Base-by-base conservation (phyloP, 2,797 vertebrate species). In the Protonibea diacanthus region DNA sequence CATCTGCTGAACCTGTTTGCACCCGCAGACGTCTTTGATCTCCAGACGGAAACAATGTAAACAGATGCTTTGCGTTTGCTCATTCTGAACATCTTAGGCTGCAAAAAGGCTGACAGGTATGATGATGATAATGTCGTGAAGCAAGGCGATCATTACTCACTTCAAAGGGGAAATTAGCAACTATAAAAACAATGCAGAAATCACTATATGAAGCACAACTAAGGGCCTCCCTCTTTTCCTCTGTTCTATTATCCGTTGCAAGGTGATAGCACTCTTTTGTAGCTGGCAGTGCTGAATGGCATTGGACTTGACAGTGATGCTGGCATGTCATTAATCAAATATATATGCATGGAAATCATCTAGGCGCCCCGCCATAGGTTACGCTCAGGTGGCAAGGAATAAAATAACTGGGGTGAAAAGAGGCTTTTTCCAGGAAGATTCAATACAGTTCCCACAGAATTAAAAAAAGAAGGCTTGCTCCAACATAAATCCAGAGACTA, bases 291-390 rank as follows among this genome's bases (percentile, higher is more conserved):
- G 83, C 88, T 91, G 90, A 92, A 91, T 92, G 91, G 91, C 91
- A 91, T 91, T 94, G 89, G 88, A 87, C 86, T 91, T 92, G 88
- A 92, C 90, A 91, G 92, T 88, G 83, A 88, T 83, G 88, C 88
- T 84, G 89, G 86, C 92, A 86, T 71, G 86, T 92, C 90, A 91
- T 94, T 94, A 93, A 94, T 94, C 93, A 94, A 92, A 93, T 87
- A 91, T 92, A 92, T 92, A 91, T 89, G 90, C 91, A 93, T 92
- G 87, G 81, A 90, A 91, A 93, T 93, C 88, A 90, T 89, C 86
- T 83, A 57, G 74, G 81, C 85, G 51, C 80, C 83, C 55, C 15
- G 58, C 81, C 87, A 89, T 88, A 90, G 91, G 91, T 92, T 92
- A 92, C 82, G 88, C 92, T 92, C 87, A 93, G 86, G 87, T 91